Percentiles rank a stretch among this genome's conserved stretches.
These are phyloP conservation scores for Drosophila cracens DNA, from an alignment of 2,888 invertebrate genomes.

Conservation along the genomic window DNA sequence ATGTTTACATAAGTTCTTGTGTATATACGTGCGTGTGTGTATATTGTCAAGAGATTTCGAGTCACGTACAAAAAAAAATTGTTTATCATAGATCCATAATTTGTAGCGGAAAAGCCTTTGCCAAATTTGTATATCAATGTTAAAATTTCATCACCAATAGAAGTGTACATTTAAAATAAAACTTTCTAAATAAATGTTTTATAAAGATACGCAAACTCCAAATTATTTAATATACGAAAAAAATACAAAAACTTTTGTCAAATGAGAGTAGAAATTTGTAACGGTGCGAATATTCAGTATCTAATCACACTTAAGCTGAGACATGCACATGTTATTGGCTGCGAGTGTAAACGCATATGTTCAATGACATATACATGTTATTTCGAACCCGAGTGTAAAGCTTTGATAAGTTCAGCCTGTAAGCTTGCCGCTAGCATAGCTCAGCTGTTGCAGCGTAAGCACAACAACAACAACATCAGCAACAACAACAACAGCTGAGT, in stretches of 20 bases:
- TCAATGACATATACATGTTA: no score
- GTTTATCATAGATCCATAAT: conserved; percentile 17
- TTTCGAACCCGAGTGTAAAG: no score
- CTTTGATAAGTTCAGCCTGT: no score
- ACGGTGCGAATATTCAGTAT: no score
- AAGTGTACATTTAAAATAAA: conserved; percentile 37
- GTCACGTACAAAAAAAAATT: conserved; percentile 34
- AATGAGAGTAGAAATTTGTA: background rate
- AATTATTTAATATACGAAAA: background rate
- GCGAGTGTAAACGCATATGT: no score
- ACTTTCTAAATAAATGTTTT: conserved; percentile 42
- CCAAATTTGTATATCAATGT: conserved; percentile 49
- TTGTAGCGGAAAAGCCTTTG: conserved; percentile 41
- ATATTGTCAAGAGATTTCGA: conserved; percentile 28
- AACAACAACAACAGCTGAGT: no score
- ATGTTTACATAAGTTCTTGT: conserved; percentile 29
- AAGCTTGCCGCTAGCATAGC: no score
- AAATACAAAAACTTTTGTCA: background rate
- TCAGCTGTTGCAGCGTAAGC: no score
- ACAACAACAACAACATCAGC: no score
- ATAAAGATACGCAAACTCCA: conserved; percentile 17
- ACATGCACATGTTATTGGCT: no score
- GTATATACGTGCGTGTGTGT: conserved; percentile 41
- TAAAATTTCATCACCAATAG: conserved; percentile 24
- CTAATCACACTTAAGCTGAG: no score